These are phyloP conservation scores for Ceratosolen fusciceps DNA, from an alignment of 1,140 invertebrate genomes.

Conservation along the genomic window DNA sequence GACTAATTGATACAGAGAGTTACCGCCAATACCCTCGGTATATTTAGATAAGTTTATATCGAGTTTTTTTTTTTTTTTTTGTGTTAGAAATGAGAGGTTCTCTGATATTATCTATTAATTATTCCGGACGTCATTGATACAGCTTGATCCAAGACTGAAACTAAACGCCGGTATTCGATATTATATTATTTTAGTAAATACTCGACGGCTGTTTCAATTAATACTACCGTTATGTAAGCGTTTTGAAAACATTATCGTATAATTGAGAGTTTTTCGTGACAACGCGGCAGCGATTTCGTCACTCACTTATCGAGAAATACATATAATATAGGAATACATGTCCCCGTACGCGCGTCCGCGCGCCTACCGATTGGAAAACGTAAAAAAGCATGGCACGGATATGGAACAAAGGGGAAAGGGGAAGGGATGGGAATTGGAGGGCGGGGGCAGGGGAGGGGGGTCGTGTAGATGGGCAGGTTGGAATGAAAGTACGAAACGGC, in stretches of 20 bases:
- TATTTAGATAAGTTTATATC: not conserved
- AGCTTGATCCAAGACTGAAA: too few species aligned
- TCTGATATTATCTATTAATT: too few species aligned
- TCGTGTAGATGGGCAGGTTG: not conserved
- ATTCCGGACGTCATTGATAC: too few species aligned
- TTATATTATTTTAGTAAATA: not conserved
- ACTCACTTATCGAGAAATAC: not conserved
- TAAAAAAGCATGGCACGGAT: conserved; percentile 5
- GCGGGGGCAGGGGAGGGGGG: too few species aligned
- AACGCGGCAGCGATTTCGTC: not conserved
- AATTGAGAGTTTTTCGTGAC: not conserved
- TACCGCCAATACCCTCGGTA: too few species aligned
- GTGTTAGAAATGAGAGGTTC: too few species aligned
- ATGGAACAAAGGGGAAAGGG: conserved; percentile 20
- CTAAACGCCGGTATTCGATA: not conserved
- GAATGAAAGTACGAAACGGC: not conserved
- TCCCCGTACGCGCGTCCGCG: too few species aligned
- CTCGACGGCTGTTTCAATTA: not conserved
- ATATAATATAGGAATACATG: not conserved
- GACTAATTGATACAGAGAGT: not conserved
- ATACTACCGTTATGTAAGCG: not conserved
- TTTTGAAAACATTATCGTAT: not conserved
- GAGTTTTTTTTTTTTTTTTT: too few species aligned
- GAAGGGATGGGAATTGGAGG: too few species aligned
- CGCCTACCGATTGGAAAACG: not conserved